Conservation (phyloP, 2,888 invertebrate genomes). For the Machimus atricapillus region DNA sequence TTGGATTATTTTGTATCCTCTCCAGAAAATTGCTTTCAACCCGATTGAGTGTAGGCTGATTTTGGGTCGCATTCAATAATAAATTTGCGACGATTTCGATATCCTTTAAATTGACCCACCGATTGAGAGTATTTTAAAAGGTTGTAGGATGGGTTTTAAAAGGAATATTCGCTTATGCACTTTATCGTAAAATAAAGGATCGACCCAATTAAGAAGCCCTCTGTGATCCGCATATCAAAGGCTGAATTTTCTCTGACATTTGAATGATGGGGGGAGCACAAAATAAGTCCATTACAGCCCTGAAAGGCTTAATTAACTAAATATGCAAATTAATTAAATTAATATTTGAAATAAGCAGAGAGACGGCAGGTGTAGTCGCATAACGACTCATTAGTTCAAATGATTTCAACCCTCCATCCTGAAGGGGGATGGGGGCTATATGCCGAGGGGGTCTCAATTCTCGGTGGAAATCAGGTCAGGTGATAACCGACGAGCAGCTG, state of each 20-base stretch:
- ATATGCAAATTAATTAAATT: conserved; percentile 19
- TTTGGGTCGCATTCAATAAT: neutral
- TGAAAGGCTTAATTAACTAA: neutral
- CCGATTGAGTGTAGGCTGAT: neutral
- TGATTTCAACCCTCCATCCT: neutral
- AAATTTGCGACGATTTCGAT: neutral
- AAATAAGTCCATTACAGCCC: neutral
- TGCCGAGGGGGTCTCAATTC: neutral
- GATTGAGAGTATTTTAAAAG: neutral
- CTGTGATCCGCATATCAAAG: neutral
- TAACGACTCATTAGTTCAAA: neutral
- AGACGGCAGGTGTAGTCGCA: neutral
- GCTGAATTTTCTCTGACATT: neutral
- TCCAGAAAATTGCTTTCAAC: neutral
- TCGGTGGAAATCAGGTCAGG: neutral
- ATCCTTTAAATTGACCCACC: neutral
- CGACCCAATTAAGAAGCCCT: neutral
- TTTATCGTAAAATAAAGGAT: neutral
- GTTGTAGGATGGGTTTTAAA: neutral
- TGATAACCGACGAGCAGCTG: neutral
- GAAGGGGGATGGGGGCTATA: neutral
- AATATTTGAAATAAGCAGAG: neutral
- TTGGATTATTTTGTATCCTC: neutral
- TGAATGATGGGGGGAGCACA: neutral
- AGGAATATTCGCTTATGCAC: neutral